These are phyloP conservation scores for Dinomys branickii DNA, from an alignment of 2,113 vertebrate genomes.

Conservation along the genomic window DNA sequence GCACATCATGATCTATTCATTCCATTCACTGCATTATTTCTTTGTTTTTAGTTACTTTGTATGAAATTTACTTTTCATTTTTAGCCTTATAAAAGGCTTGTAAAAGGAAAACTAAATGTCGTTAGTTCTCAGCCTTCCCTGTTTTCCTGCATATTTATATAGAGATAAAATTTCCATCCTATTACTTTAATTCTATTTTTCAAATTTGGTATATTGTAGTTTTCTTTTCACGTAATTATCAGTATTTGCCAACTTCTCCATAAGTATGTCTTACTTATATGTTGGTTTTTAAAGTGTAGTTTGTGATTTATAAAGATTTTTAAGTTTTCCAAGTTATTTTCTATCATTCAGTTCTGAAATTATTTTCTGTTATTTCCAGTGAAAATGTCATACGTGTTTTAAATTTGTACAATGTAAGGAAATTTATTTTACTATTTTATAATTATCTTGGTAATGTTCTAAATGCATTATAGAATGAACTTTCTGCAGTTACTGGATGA, in stretches of 20 bases:
- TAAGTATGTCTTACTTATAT: neutral
- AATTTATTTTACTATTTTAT: neutral
- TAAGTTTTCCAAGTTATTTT: neutral
- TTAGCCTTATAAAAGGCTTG: neutral
- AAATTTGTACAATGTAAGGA: neutral
- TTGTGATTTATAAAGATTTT: neutral
- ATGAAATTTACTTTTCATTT: neutral
- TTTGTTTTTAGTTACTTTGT: neutral
- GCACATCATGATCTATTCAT: neutral
- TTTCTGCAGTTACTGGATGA: neutral
- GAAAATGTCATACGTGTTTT: no score
- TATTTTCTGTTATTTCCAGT: neutral
- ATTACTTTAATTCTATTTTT: neutral
- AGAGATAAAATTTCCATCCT: neutral
- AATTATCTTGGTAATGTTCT: neutral
- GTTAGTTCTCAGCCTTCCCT: neutral
- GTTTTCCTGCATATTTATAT: neutral
- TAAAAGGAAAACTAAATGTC: neutral
- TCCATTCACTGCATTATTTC: neutral
- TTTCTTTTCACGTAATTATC: neutral
- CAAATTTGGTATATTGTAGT: neutral
- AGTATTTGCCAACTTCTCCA: neutral
- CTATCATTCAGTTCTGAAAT: neutral
- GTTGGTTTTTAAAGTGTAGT: neutral
- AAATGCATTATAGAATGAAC: neutral